These are phyloP conservation scores for Cheumatopsyche charites DNA, from an alignment of 1,140 invertebrate genomes.

Conservation along the genomic window DNA sequence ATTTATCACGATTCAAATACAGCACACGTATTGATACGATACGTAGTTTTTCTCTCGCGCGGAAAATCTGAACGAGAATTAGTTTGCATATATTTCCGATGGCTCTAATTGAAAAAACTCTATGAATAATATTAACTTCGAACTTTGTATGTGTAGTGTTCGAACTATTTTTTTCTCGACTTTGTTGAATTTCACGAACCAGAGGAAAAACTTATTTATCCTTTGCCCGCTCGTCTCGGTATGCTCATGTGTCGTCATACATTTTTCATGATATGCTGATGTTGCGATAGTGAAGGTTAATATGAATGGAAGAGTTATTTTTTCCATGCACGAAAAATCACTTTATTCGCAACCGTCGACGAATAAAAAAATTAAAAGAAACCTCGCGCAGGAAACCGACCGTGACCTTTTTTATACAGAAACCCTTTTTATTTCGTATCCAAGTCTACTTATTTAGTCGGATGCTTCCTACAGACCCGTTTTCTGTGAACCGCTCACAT, in stretches of 20 bases:
- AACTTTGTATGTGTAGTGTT: not conserved
- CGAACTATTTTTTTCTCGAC: not conserved
- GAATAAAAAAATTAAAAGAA: conserved; percentile 6
- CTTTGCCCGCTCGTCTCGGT: not conserved
- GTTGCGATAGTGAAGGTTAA: conserved; percentile 15
- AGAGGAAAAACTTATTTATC: conserved; percentile 2
- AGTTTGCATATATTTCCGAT: conserved; percentile 28
- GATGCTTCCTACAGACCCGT: too few species aligned
- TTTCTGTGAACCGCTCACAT: too few species aligned
- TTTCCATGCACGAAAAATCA: conserved; percentile 6
- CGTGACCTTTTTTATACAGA: conserved; percentile 1
- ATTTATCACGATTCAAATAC: not conserved
- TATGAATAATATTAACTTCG: conserved; percentile 24
- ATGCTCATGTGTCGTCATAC: conserved; percentile 6
- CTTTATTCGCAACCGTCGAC: conserved; percentile 8
- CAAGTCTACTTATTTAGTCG: too few species aligned
- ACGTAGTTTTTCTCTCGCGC: not conserved
- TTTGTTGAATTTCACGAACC: not conserved
- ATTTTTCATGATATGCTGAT: conserved; percentile 25
- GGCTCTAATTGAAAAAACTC: conserved; percentile 27
- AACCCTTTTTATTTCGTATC: too few species aligned
- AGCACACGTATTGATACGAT: not conserved
- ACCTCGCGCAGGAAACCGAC: not conserved
- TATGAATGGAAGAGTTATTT: conserved; percentile 7
- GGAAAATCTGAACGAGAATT: conserved; percentile 6